phyloP scores from a whole-genome alignment of 2,797 vertebrate genomes.

The Holocentrus rufus region DNA sequence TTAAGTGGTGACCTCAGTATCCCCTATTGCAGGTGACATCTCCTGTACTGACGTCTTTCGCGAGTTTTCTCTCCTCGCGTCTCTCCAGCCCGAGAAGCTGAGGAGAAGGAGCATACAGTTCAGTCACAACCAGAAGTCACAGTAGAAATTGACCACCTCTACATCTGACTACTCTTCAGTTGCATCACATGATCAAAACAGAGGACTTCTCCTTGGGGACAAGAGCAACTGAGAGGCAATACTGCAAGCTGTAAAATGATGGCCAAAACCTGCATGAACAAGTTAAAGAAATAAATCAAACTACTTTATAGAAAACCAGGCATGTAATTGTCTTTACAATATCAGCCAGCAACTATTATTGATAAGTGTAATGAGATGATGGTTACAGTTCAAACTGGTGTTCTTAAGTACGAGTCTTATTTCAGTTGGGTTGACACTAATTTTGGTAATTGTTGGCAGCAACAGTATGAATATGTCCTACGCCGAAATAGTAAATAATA shows the following conservation, averaged over 20 bases:
- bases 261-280: background rate
- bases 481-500: background rate
- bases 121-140: constrained; percentile 69
- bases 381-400: constrained; percentile 1
- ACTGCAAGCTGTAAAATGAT: background rate
- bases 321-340: background rate
- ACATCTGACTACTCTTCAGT: constrained; percentile 11
- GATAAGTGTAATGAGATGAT: background rate
- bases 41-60: constrained; percentile 83
- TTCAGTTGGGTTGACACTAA: constrained; percentile 14
- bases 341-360: background rate
- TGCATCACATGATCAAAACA: background rate
- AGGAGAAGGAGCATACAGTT: constrained; percentile 81
- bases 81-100: constrained; percentile 86
- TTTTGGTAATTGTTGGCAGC: background rate
- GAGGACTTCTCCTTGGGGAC: constrained; percentile 9
- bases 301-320: background rate
- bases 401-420: constrained; percentile 10
- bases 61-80: constrained; percentile 87
- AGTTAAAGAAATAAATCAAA: background rate
- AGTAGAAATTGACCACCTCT: constrained; percentile 9
- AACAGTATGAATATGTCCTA: background rate
- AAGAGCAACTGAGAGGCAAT: background rate
- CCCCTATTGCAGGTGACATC: constrained; percentile 82
- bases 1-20: constrained; percentile 49